Evolutionary conservation across 1,140 invertebrate genomes (phyloP).

Genomic region (Gryon sp.): DNA sequence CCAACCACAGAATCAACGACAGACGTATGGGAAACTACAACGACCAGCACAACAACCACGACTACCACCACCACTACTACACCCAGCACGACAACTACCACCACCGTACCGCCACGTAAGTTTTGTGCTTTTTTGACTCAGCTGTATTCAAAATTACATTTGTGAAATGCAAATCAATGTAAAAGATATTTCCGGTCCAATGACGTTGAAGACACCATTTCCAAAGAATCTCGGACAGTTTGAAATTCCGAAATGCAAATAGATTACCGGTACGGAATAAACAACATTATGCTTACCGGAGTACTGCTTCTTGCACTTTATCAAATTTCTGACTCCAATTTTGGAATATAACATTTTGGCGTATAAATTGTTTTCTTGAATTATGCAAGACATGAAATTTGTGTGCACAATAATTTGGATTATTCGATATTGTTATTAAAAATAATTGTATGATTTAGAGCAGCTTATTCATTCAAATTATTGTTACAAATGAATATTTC

Average conservation of each 20-base stretch:
- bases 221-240: not conserved
- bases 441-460: no score
- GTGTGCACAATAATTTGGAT: no score
- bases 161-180: slow-evolving; percentile 14
- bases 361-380: no score
- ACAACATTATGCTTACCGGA: slow-evolving; percentile 9
- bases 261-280: slow-evolving; percentile 10
- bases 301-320: not conserved
- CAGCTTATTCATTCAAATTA: no score
- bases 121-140: slow-evolving; percentile 54
- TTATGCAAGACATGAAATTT: no score
- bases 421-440: no score
- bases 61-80: slow-evolving; percentile 81
- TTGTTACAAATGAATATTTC: no score
- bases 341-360: not conserved
- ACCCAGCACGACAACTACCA: slow-evolving; percentile 82
- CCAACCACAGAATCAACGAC: slow-evolving; percentile 71
- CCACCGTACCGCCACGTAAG: slow-evolving; percentile 86
- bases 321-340: slow-evolving; percentile 4
- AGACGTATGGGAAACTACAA: slow-evolving; percentile 76
- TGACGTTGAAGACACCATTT: slow-evolving; percentile 26
- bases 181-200: slow-evolving; percentile 21
- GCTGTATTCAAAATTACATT: slow-evolving; percentile 36
- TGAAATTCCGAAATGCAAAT: slow-evolving; percentile 20
- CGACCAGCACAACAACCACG: slow-evolving; percentile 78